Evolutionary conservation across 2,797 vertebrate genomes (phyloP).

Genomic region (Acanthurus tractus): DNA sequence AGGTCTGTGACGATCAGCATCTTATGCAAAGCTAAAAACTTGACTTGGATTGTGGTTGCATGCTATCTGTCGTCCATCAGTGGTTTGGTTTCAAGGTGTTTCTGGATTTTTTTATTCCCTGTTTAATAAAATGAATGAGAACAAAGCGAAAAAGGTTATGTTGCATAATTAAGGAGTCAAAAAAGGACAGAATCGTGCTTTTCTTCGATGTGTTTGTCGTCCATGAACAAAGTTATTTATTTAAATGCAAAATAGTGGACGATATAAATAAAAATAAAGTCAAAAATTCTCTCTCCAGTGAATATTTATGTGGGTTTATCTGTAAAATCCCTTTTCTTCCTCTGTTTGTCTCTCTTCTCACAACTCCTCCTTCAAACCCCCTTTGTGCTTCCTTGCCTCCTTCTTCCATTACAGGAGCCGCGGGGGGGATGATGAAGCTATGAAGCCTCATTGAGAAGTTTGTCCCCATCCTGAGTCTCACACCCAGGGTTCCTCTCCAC

Average conservation of each 20-base stretch:
- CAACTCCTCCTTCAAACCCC: not conserved
- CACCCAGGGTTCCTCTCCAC: not conserved
- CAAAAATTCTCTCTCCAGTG: not conserved
- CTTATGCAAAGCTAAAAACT: constrained; percentile 2
- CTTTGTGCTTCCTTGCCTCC: constrained; percentile 8
- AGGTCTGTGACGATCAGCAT: constrained; percentile 5
- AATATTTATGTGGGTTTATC: not conserved
- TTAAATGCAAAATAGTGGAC: no score
- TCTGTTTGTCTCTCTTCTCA: not conserved
- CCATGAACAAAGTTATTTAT: no score
- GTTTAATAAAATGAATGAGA: not conserved
- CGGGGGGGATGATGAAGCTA: not conserved
- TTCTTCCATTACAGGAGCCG: constrained; percentile 26
- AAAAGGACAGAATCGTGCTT: no score
- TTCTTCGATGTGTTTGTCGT: no score
- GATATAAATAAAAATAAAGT: no score
- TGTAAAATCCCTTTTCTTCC: not conserved
- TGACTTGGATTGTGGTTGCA: not conserved
- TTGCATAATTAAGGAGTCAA: no score
- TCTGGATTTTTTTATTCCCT: not conserved
- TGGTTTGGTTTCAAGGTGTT: not conserved
- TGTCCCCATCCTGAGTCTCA: not conserved
- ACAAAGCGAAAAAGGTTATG: not conserved
- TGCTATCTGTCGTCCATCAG: not conserved
- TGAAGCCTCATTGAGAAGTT: not conserved